A percentile compares a stretch with the other conserved stretches of the same genome.
These are phyloP conservation scores for Cnemophilus loriae DNA, from an alignment of 2,113 vertebrate species.

Conservation along the genomic window DNA sequence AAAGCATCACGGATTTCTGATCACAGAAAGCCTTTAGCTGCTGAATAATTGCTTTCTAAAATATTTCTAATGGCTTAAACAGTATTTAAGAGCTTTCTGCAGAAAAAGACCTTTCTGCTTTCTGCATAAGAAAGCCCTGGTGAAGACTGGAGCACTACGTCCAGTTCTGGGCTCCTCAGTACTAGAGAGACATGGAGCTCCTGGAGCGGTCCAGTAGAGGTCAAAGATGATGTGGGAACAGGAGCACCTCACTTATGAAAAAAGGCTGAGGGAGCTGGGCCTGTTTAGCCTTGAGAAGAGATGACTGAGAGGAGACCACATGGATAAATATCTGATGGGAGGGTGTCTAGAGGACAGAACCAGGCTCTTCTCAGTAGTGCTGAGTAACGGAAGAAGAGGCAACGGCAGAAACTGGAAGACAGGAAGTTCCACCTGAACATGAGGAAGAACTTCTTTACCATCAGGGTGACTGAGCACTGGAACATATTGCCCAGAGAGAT, in stretches of 20 bases:
- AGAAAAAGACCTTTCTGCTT: neutral
- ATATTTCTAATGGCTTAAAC: neutral
- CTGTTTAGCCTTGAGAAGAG: neutral
- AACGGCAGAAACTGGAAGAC: neutral
- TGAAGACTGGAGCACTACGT: neutral
- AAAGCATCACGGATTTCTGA: neutral
- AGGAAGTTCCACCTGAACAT: neutral
- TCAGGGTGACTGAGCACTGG: neutral
- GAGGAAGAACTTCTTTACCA: neutral
- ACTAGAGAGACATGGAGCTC: neutral
- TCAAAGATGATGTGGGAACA: neutral
- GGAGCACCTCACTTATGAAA: neutral
- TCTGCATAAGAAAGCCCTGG: neutral
- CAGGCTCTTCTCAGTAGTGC: neutral
- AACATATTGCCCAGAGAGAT: neutral
- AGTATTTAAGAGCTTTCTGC: neutral
- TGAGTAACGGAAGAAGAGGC: neutral
- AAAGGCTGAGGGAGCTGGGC: neutral
- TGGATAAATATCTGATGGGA: neutral
- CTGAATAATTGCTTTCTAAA: neutral
- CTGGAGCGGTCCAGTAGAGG: rapidly evolving
- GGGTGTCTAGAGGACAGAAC: neutral
- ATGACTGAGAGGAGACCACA: neutral
- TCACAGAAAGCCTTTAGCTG: neutral
- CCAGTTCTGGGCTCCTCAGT: neutral